These are phyloP conservation scores for Drepanosiphum platanoidis DNA, from an alignment of 2,888 invertebrate species.

Conservation along the genomic window DNA sequence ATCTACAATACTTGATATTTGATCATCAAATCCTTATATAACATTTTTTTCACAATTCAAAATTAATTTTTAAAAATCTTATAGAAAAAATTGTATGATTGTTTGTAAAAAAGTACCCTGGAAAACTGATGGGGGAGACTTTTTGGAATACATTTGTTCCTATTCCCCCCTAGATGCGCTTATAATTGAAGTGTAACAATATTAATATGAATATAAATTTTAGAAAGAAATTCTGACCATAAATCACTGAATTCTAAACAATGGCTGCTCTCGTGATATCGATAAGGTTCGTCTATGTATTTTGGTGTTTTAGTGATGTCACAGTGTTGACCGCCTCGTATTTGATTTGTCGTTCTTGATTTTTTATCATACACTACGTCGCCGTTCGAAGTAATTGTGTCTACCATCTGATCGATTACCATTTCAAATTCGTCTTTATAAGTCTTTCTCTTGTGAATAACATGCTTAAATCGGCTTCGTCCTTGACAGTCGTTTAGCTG, in stretches of 20 bases:
- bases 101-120: no score
- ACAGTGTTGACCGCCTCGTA: constrained; percentile 67
- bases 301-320: constrained; percentile 67
- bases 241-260: constrained; percentile 70
- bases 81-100: no score
- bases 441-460: constrained; percentile 4
- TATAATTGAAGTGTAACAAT: no score
- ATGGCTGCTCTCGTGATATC: constrained; percentile 70
- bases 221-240: constrained; percentile 66
- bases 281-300: constrained; percentile 66
- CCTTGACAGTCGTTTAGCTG: constrained; percentile 14
- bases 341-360: neutral
- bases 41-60: no score
- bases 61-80: no score
- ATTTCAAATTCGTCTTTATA: constrained; percentile 14
- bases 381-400: neutral
- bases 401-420: constrained; percentile 14
- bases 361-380: neutral
- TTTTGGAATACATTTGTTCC: no score
- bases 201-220: neutral
- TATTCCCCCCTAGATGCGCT: no score
- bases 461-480: constrained; percentile 23
- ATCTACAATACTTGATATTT: no score
- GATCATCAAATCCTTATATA: no score
- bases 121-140: no score